phyloP scores from a whole-genome alignment of 2,888 invertebrate species.

The Cosmia pyralina region DNA sequence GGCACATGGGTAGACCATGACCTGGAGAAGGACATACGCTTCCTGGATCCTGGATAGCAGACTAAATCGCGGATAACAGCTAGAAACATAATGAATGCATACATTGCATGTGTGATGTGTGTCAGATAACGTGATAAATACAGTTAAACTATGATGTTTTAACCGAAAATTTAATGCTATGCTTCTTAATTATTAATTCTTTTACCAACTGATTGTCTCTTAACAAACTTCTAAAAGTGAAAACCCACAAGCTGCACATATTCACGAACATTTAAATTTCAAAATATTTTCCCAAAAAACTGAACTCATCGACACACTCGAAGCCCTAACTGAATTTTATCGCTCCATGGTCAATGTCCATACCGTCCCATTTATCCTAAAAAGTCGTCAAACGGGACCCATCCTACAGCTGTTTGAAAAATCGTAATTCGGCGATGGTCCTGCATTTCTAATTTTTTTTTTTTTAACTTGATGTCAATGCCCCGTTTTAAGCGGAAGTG shows the following conservation, averaged over 20 bases:
- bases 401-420: constrained; percentile 72
- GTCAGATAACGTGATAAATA: background rate
- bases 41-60: too few species aligned
- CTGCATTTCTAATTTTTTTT: constrained; percentile 77
- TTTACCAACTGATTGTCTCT: background rate
- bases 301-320: background rate
- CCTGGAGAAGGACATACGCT: too few species aligned
- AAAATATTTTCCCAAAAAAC: background rate
- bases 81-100: too few species aligned
- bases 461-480: constrained; percentile 74
- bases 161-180: background rate
- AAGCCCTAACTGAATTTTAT: background rate
- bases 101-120: too few species aligned
- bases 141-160: background rate
- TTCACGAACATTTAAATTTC: background rate
- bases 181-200: background rate
- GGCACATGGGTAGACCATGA: too few species aligned
- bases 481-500: constrained; percentile 79
- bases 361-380: constrained; percentile 42
- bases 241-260: background rate
- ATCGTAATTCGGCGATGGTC: constrained; percentile 81
- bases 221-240: background rate
- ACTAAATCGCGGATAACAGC: too few species aligned
- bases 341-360: background rate
- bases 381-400: constrained; percentile 50